Percentiles rank a stretch among this genome's conserved stretches.
Conservation (phyloP, 2,888 invertebrate species). For the Heliothis peltigera region DNA sequence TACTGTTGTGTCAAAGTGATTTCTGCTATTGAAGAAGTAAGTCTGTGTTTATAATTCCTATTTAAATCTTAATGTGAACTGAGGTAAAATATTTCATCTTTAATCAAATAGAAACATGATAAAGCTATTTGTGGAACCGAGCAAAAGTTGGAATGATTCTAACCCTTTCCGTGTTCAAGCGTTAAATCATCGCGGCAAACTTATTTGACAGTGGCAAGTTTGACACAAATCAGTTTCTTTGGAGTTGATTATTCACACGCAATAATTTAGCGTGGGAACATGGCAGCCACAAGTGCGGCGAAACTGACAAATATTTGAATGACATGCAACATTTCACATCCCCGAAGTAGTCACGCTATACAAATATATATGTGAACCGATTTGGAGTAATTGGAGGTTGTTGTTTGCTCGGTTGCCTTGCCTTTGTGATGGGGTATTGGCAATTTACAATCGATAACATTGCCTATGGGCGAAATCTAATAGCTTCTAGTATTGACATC, state of each 20-base stretch:
- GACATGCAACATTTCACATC: slow-evolving; percentile 51
- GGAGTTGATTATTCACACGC: slow-evolving; percentile 57
- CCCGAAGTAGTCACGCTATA: slow-evolving; percentile 32
- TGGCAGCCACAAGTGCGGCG: slow-evolving; percentile 49
- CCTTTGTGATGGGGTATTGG: not conserved
- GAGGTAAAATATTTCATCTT: not conserved
- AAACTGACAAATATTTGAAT: slow-evolving; percentile 58
- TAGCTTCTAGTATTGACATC: not conserved
- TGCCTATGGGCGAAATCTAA: not conserved
- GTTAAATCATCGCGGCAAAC: not conserved
- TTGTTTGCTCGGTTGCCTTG: not conserved
- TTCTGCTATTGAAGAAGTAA: not conserved
- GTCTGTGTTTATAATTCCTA: not conserved
- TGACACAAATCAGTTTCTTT: slow-evolving; percentile 42
- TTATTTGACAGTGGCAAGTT: slow-evolving; percentile 5
- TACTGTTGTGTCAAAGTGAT: slow-evolving; percentile 1
- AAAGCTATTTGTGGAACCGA: not conserved
- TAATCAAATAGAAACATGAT: slow-evolving; percentile 2
- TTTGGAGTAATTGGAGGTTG: slow-evolving; percentile 18
- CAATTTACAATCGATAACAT: slow-evolving; percentile 1
- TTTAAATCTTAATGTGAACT: not conserved
- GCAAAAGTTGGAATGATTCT: not conserved
- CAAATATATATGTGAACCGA: slow-evolving; percentile 45
- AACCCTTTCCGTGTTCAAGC: slow-evolving; percentile 1
- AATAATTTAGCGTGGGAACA: slow-evolving; percentile 55